Conservation (phyloP, 2,888 invertebrate genomes). For the Sphaerolaimus hirsutus region DNA sequence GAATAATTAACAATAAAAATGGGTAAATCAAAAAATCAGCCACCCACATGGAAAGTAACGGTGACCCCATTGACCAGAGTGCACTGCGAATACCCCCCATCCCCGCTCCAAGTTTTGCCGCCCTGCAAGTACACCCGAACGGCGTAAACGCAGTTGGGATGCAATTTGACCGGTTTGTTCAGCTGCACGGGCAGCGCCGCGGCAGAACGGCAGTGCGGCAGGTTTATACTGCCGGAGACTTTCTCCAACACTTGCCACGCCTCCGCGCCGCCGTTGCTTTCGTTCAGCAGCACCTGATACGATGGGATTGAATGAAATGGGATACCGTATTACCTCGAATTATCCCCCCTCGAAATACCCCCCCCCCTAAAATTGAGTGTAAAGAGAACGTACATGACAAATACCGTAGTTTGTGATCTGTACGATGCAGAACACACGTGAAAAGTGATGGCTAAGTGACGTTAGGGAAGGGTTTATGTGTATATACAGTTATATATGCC, state of each 20-base stretch:
- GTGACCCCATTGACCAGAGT: constrained; percentile 74
- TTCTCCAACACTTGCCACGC: constrained; percentile 8
- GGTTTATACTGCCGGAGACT: constrained; percentile 32
- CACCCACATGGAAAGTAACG: constrained; percentile 68
- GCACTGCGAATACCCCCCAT: constrained; percentile 61
- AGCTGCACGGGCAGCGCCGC: constrained; percentile 53
- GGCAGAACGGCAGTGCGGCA: constrained; percentile 36
- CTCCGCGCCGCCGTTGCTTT: constrained; percentile 10
- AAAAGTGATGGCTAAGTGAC: no score
- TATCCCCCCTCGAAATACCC: no score
- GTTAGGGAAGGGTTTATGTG: no score
- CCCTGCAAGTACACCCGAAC: constrained; percentile 47
- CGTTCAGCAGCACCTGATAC: constrained; percentile 42
- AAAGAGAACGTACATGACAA: no score
- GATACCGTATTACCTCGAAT: no score
- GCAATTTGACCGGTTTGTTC: constrained; percentile 43
- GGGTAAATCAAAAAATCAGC: no score
- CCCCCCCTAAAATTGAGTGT: no score
- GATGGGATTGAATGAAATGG: no score
- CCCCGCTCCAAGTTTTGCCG: constrained; percentile 64
- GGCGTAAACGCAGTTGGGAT: constrained; percentile 46
- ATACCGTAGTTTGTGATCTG: no score
- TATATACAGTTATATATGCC: no score
- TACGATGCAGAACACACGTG: no score
- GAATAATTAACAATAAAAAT: no score